Conservation (phyloP, 2,888 invertebrate genomes). For the Morpho deidamia region DNA sequence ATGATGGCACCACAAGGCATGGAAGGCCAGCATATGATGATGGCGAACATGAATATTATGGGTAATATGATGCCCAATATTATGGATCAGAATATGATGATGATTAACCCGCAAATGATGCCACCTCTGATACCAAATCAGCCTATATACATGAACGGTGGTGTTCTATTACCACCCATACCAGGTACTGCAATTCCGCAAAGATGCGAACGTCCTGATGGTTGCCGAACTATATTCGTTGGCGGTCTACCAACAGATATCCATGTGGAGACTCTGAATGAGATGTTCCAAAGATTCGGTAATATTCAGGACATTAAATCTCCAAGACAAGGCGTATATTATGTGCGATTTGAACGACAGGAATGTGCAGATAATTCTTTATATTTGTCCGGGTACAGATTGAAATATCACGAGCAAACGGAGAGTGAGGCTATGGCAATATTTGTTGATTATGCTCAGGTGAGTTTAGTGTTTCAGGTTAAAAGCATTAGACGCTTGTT, state of each 20-base stretch:
- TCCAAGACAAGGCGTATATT: constrained; percentile 94
- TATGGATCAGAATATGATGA: constrained; percentile 79
- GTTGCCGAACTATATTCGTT: constrained; percentile 94
- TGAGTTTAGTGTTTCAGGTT: constrained; percentile 29
- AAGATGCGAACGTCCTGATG: constrained; percentile 89
- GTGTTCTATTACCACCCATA: constrained; percentile 90
- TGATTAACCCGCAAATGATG: constrained; percentile 43
- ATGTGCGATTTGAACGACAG: constrained; percentile 90
- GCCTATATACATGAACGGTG: constrained; percentile 80
- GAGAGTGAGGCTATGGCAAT: constrained; percentile 84
- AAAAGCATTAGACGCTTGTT: no score
- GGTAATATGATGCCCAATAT: constrained; percentile 59
- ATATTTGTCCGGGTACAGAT: constrained; percentile 87
- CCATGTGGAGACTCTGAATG: constrained; percentile 87
- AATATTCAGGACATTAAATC: constrained; percentile 73
- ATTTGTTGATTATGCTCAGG: constrained; percentile 92
- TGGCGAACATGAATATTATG: constrained; percentile 55
- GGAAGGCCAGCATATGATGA: constrained; percentile 57
- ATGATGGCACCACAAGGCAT: constrained; percentile 15
- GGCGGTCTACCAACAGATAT: constrained; percentile 94
- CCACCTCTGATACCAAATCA: constrained; percentile 33
- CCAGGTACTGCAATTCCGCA: constrained; percentile 88
- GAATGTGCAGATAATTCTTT: constrained; percentile 91
- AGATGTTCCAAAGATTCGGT: constrained; percentile 89
- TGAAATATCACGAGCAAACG: constrained; percentile 85